Evolutionary conservation across 2,797 vertebrate genomes (phyloP).

Genomic region (Enteromius unitaeniatus): DNA sequence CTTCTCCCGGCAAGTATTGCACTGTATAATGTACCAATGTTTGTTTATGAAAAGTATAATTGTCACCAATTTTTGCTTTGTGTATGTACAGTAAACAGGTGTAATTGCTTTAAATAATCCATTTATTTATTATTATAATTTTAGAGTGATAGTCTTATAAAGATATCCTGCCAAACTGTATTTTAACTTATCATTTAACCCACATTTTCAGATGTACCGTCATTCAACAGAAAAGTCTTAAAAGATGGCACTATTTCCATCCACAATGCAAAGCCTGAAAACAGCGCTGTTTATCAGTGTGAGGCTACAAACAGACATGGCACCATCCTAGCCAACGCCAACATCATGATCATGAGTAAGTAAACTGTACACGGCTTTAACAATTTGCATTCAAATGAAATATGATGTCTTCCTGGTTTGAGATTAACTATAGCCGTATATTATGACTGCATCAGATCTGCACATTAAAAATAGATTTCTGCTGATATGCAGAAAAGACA

Average conservation of each 20-base stretch:
- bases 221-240: constrained; percentile 68
- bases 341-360: constrained; percentile 92
- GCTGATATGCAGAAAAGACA: background rate
- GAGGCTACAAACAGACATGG: constrained; percentile 91
- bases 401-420: background rate
- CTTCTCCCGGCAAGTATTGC: background rate
- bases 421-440: background rate
- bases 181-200: background rate
- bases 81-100: background rate
- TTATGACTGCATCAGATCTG: background rate
- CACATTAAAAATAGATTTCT: background rate
- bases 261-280: constrained; percentile 80
- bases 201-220: constrained; percentile 66
- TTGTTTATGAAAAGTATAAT: background rate
- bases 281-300: constrained; percentile 94
- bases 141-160: background rate
- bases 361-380: constrained; percentile 14
- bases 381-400: background rate
- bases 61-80: background rate
- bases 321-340: constrained; percentile 87
- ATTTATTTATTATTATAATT: background rate
- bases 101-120: background rate
- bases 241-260: constrained; percentile 72
- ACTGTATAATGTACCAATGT: background rate
- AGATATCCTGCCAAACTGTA: background rate